A percentile compares a stretch with the other conserved stretches of the same genome.
phyloP scores from a whole-genome alignment of 1,140 invertebrate species.

The Ceratina calcarata region DNA sequence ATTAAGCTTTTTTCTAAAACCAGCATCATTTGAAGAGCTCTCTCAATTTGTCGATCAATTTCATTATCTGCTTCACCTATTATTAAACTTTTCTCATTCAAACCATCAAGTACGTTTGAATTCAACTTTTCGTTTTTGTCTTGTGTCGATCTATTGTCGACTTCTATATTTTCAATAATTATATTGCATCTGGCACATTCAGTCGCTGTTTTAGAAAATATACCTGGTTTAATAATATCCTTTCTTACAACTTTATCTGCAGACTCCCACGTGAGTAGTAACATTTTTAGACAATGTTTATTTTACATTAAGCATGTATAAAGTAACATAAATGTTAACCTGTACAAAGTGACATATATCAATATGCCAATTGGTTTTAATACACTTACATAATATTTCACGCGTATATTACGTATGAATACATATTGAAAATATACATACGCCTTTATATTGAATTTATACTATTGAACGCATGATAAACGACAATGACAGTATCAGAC shows the following conservation, averaged over 20 bases:
- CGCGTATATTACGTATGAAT: neutral
- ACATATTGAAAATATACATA: neutral
- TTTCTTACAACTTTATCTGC: conserved; percentile 68
- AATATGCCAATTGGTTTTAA: neutral
- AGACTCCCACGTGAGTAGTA: conserved; percentile 65
- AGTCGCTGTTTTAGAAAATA: conserved; percentile 68
- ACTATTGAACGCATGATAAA: neutral
- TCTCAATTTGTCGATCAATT: conserved; percentile 73
- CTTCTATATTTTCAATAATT: conserved; percentile 63
- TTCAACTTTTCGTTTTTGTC: conserved; percentile 57
- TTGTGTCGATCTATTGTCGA: conserved; percentile 26
- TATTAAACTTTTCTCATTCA: conserved; percentile 50
- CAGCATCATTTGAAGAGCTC: conserved; percentile 73
- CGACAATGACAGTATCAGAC: neutral
- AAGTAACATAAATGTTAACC: neutral
- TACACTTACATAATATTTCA: neutral
- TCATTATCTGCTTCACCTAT: conserved; percentile 68
- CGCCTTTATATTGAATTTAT: neutral
- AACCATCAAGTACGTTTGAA: conserved; percentile 62
- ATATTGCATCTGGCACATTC: conserved; percentile 69
- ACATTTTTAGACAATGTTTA: neutral
- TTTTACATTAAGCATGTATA: neutral
- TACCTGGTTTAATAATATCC: conserved; percentile 63
- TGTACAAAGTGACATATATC: conserved; percentile 3
- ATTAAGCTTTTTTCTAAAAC: conserved; percentile 68